Percentiles rank a stretch among this genome's conserved stretches.
Conservation (phyloP, 2,888 invertebrate genomes). For the Tipula lateralis region DNA sequence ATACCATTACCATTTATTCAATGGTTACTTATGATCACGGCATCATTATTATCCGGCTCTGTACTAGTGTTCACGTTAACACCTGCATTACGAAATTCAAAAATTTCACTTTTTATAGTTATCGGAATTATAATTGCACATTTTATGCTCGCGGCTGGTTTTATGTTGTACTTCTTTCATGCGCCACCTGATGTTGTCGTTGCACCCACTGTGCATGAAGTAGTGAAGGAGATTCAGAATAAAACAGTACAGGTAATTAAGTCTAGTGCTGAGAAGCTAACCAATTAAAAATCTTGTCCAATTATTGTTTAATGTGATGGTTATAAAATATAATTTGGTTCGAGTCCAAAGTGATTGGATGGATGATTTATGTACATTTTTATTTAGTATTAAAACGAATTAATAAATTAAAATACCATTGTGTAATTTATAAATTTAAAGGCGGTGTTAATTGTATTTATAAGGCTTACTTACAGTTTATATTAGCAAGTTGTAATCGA, state of each 20-base stretch:
- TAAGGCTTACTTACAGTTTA: too few relatives aligned
- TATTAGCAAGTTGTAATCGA: too few relatives aligned
- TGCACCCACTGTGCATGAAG: neutral
- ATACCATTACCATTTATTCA: constrained; percentile 78
- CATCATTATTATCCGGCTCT: constrained; percentile 76
- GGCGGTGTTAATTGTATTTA: neutral
- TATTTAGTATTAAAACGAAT: neutral
- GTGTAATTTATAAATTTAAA: neutral
- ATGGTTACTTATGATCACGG: constrained; percentile 79
- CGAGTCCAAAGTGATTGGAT: neutral
- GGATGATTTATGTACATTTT: neutral
- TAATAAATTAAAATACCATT: neutral
- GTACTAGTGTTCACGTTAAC: constrained; percentile 78
- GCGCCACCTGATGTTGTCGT: constrained; percentile 37
- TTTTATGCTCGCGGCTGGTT: constrained; percentile 76
- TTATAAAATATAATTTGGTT: neutral
- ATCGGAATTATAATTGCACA: constrained; percentile 70
- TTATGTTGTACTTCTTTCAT: constrained; percentile 79
- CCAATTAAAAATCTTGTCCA: neutral
- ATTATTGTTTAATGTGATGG: neutral
- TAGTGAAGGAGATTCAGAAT: neutral
- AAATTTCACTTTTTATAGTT: constrained; percentile 60
- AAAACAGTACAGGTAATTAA: neutral
- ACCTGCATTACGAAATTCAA: constrained; percentile 66
- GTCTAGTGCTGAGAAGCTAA: neutral